phyloP scores from a whole-genome alignment of 1,140 invertebrate genomes.

The Rhagoletis zephyria region DNA sequence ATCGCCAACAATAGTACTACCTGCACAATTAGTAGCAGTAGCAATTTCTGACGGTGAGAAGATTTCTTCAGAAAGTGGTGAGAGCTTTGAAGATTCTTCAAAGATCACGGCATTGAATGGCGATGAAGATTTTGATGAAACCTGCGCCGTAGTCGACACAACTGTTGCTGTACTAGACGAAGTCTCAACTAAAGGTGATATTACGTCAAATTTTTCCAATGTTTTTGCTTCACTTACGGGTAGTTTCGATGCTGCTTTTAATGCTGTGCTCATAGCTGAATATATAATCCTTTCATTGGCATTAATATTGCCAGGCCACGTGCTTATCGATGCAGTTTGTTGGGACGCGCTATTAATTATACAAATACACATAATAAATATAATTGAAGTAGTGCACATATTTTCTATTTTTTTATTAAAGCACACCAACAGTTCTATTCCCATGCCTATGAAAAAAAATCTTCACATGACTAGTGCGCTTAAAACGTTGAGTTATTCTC shows the following conservation, averaged over 20 bases:
- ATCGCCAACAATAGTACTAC: background rate
- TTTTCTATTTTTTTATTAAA: no score
- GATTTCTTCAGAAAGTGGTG: conserved; percentile 12
- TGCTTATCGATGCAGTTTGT: no score
- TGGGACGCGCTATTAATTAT: no score
- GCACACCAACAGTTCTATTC: no score
- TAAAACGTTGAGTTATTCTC: no score
- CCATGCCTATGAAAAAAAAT: no score
- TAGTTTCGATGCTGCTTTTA: background rate
- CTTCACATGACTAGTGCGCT: no score
- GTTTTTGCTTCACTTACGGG: background rate
- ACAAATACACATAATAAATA: no score
- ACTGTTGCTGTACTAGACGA: conserved; percentile 21
- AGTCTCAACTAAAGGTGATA: conserved; percentile 2
- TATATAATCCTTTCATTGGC: background rate
- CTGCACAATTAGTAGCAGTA: background rate
- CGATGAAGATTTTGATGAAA: conserved; percentile 38
- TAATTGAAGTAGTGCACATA: no score
- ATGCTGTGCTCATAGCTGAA: conserved; percentile 23
- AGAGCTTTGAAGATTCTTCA: conserved; percentile 9
- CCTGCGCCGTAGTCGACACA: conserved; percentile 4
- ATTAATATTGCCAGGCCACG: background rate
- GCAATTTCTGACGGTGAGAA: conserved; percentile 43
- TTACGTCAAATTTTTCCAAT: background rate
- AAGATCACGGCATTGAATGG: background rate